Base-by-base conservation (phyloP, 2,888 invertebrate genomes). In the Meliscaeva auricollis region DNA sequence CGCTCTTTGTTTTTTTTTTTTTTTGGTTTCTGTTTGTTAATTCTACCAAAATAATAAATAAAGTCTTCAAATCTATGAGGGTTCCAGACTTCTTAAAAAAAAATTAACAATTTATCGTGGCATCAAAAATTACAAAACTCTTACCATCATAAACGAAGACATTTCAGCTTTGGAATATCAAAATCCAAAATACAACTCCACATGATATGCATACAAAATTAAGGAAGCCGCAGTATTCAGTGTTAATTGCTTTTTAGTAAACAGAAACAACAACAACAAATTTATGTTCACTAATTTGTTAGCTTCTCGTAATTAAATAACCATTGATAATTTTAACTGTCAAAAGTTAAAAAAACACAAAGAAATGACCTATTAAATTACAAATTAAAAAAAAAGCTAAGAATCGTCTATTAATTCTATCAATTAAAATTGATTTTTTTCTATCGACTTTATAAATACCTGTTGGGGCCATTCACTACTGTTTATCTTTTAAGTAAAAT, bases 341-440 rank as follows among this genome's bases (percentile, higher is more conserved):
- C 22, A 38, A 58, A 58, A 17, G 6, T 60, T 15, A 41, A 15
- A 60, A 41, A 60, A 15, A 11, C 17, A 2, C 8, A 3, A 48
- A n/a, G 20, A 35, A 64, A 11, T 48, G 48, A 64, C 38, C 52
- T 38, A 69, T 52, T 38, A 52, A 50, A 69, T 69, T 52, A 52
- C 20, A 52, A 35, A 41, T 32, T 64, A 44, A n/a, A 17, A 20
- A 6, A 32, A 17, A 0, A 66, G n/a, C n/a, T n/a, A n/a, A 50
- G 38, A n/a, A 38, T n/a, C n/a, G n/a, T n/a, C 68, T 11, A 79
- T 84, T 56, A 72, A 79, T 52, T n/a, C 70, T 44, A 62, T 44
- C 62, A 84, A 72, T 84, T 84, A 81, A 76, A 62, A 62, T 69
- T 35, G 32, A 66, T 68, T 76, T 64, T 15, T 60, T 64, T 56